Evolutionary conservation across 2,113 vertebrate genomes (phyloP).

Genomic region (Xenotilapia flavipinnis): DNA sequence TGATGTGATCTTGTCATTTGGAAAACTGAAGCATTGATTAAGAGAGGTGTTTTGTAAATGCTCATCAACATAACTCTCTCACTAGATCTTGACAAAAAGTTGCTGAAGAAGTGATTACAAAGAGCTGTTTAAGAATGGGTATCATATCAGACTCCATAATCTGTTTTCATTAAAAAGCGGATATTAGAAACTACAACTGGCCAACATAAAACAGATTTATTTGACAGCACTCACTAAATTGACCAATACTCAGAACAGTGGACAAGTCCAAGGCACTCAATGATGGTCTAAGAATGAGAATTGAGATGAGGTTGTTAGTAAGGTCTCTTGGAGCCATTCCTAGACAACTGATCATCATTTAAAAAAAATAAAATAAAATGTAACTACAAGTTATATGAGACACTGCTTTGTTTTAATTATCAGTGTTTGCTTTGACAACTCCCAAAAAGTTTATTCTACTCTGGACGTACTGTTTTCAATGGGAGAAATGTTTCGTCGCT

Average conservation of each 20-base stretch:
- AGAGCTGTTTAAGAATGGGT: background rate
- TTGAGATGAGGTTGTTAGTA: background rate
- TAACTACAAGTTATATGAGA: background rate
- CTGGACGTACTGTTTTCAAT: background rate
- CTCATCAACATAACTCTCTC: background rate
- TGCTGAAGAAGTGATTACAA: background rate
- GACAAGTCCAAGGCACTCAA: background rate
- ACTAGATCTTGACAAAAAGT: background rate
- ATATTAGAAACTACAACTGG: background rate
- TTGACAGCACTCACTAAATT: background rate
- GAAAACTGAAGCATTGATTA: background rate
- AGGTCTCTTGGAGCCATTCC: background rate
- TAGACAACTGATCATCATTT: background rate
- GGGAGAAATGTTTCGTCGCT: background rate
- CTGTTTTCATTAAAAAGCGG: background rate
- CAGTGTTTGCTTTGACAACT: background rate
- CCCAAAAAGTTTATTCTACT: background rate
- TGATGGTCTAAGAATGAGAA: background rate
- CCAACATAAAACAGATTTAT: background rate
- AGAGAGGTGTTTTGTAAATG: background rate
- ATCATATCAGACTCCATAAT: background rate
- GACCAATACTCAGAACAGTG: background rate
- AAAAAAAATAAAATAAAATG: background rate
- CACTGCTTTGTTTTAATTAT: background rate
- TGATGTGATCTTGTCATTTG: background rate